Base-by-base conservation (phyloP, 2,888 invertebrate species). In the Polyommatus icarus region DNA sequence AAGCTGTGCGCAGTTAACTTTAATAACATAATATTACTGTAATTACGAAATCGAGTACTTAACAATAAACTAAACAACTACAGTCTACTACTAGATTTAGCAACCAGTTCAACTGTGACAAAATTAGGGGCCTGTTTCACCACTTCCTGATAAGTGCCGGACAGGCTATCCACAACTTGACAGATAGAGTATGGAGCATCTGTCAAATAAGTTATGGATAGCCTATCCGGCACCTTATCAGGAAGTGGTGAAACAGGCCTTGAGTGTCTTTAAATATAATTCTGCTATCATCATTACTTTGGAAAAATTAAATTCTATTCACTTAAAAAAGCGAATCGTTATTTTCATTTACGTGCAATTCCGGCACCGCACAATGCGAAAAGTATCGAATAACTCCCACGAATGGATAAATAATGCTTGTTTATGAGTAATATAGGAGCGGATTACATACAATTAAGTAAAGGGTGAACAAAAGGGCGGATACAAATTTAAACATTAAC, bases 401-500 rank as follows among this genome's bases (percentile, higher is more conserved):
- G 46, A 73, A 73, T 73, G 73, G 73, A 46, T 73, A 73, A 73
- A 73, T 73, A 73, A 75, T 18, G 29, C 75, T 29, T 54, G 75
- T 75, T 75, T 75, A 77, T 77, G 73, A 73, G 57, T 59, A 73
- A 77, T 77, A 77, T 61, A 73, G 57, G 54, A 73, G 59, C 72
- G 61, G 57, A 73, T 77, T 73, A 61, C 77, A 73, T 59, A 73
- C 77, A 73, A 73, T 59, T 72, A 73, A 77, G 72, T 24, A 73
- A 77, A 77, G 57, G 79, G 80, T 79, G 80, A 82, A 82, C 83
- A 81, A 82, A 84, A 84, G 84, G 85, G 85, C 86, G 86, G 89
- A 89, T 87, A 90, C 90, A 91, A 92, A 92, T 92, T 92, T 91
- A 92, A 91, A 90, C 89, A 92, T 91, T 91, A 91, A 92, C 91